Base-by-base conservation (phyloP, 2,113 vertebrate genomes). In the Herpetotheres cachinnans region DNA sequence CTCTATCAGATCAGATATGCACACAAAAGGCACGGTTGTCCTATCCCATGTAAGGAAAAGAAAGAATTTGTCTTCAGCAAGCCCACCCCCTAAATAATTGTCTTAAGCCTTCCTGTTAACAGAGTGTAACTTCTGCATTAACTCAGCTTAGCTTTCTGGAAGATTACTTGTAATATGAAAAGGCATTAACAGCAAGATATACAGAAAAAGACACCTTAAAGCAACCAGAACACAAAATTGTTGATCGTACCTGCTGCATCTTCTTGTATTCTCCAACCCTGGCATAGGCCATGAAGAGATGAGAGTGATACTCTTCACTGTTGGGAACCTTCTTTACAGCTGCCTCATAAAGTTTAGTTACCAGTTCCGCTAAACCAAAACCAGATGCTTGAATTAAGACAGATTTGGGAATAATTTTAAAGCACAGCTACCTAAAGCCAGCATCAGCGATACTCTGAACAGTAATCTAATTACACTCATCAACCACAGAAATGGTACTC, bases 251-350 rank as follows among this genome's bases (percentile, higher is more conserved):
- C 99, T 99, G 99, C 74, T 99, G 99, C 99, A 99, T 99, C 98
- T 99, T 99, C 98, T 99, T 99, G 98, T 99, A 99, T 89, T 99
- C 99, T 21, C 99, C 99, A 16, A 99, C 99, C 55, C 99, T 99
- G 80, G 99, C 99, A 24, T 99, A 99, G 11, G 99, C 99, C 99
- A 99, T 99, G 97, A 99, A 99, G 94, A 99, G 99, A 90, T 99
- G 99, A 20, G 99, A 99, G 97, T 99, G 99, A 89, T 99, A 99
- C 93, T 99, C 99, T 85, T 99, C 99, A 30, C 99, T 99, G 72
- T 98, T 99, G 25, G 99, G 99, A 66, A 99, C 99, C 96, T 99
- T 99, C 98, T 99, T 99, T 95, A 99, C 99, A 47, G 99, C 99
- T 30, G 99, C 99, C 91, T 99, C 99, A 27, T 99, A 99, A 92